Evolutionary conservation across 2,888 invertebrate species (phyloP).

Genomic region (Xanthia togata): DNA sequence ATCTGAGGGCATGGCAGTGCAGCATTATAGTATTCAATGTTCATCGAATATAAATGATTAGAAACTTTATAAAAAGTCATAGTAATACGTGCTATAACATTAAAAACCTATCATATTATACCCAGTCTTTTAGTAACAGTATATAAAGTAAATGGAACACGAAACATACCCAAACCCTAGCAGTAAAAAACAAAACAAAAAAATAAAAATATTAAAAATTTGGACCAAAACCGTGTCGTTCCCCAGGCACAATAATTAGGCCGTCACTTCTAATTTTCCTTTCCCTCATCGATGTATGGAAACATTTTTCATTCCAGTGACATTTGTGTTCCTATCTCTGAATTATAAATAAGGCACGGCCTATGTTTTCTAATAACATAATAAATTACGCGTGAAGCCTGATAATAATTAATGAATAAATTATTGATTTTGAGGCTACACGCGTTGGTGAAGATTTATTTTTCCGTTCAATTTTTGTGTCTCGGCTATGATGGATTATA

Average conservation of each 20-base stretch:
- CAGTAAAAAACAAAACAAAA: background rate
- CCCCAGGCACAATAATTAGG: slow-evolving; percentile 37
- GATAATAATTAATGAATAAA: slow-evolving; percentile 50
- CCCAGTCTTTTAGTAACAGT: background rate
- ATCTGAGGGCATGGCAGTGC: no score
- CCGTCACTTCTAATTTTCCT: slow-evolving; percentile 36
- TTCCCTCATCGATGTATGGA: slow-evolving; percentile 32
- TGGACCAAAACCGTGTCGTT: slow-evolving; percentile 19
- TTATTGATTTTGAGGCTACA: slow-evolving; percentile 34
- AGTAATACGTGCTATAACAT: background rate
- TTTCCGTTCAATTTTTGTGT: slow-evolving; percentile 23
- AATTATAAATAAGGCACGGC: slow-evolving; percentile 55
- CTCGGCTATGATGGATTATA: slow-evolving; percentile 28
- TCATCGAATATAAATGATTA: background rate
- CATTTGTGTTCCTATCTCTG: slow-evolving; percentile 46
- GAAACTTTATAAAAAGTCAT: background rate
- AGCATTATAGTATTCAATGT: background rate
- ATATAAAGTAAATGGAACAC: slow-evolving; percentile 5
- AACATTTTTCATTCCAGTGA: slow-evolving; percentile 53
- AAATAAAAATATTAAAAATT: background rate
- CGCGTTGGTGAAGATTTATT: slow-evolving; percentile 18
- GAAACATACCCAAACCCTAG: slow-evolving; percentile 1
- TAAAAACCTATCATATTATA: background rate
- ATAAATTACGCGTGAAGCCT: slow-evolving; percentile 34
- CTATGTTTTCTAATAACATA: slow-evolving; percentile 43